These are phyloP conservation scores for Scelioninae gen. 2 DNA, from an alignment of 2,888 invertebrate genomes.

Conservation along the genomic window DNA sequence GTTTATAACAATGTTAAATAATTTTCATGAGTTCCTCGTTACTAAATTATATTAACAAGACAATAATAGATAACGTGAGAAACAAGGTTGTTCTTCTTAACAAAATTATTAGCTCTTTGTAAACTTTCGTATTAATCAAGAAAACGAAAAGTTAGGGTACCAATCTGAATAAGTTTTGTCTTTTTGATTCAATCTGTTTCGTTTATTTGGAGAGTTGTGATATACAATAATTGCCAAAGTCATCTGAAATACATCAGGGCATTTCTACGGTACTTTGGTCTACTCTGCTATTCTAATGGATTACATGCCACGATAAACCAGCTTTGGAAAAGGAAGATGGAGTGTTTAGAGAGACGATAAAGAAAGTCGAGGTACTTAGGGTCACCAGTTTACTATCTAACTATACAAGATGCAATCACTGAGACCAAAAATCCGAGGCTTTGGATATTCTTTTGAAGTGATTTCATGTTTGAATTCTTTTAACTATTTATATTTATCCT, in stretches of 20 bases:
- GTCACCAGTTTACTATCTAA: conserved; percentile 56
- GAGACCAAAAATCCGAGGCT: conserved; percentile 48
- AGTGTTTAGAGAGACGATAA: conserved; percentile 59
- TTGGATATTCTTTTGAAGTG: conserved; percentile 41
- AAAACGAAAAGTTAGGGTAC: conserved; percentile 2
- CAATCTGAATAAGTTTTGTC: conserved; percentile 21
- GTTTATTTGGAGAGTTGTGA: conserved; percentile 48
- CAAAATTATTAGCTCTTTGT: too few species aligned
- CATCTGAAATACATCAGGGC: conserved; percentile 56
- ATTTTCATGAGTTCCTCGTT: too few species aligned
- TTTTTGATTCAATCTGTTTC: conserved; percentile 43
- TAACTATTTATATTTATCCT: conserved; percentile 42
- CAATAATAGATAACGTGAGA: too few species aligned
- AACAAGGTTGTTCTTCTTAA: too few species aligned
- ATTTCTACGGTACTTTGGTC: conserved; percentile 55
- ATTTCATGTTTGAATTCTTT: conserved; percentile 42
- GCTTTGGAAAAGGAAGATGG: conserved; percentile 60
- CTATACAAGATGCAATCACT: conserved; percentile 54
- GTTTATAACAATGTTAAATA: too few species aligned
- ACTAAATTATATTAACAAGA: too few species aligned
- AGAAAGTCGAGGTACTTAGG: conserved; percentile 58
- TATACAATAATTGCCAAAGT: conserved; percentile 56
- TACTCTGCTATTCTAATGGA: conserved; percentile 59
- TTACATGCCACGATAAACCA: conserved; percentile 60
- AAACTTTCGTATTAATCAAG: not conserved